Conservation (phyloP, 2,113 vertebrate species). For the Pteronura brasiliensis region DNA sequence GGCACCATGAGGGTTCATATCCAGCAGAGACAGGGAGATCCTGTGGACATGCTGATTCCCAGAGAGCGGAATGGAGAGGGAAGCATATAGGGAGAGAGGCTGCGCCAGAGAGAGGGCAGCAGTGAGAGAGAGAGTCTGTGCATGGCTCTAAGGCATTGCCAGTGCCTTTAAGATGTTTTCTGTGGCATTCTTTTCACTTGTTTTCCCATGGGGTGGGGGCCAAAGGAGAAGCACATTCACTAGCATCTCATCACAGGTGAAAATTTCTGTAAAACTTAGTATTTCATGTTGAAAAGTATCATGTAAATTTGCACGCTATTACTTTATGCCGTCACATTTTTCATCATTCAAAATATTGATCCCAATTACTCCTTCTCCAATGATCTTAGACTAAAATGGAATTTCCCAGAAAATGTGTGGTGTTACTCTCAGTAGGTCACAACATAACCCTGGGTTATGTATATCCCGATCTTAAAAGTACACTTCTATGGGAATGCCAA, state of each 20-base stretch:
- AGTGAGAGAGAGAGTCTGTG: background rate
- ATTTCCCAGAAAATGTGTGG: background rate
- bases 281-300: background rate
- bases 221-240: background rate
- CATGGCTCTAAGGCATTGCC: background rate
- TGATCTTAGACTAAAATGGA: background rate
- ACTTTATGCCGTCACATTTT: background rate
- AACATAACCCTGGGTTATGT: background rate
- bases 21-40: background rate
- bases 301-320: background rate
- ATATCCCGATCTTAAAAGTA: background rate
- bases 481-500: background rate
- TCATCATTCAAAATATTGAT: background rate
- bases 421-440: accelerated
- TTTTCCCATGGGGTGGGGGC: background rate
- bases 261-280: background rate
- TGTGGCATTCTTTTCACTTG: background rate
- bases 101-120: background rate
- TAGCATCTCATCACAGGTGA: background rate
- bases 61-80: background rate
- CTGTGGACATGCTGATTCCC: background rate
- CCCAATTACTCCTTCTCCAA: background rate
- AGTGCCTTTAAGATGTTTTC: background rate
- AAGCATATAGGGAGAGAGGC: background rate
- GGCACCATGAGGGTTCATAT: background rate